Evolutionary conservation across 1,140 invertebrate genomes (phyloP).

Genomic region (Papilio polyxenes): DNA sequence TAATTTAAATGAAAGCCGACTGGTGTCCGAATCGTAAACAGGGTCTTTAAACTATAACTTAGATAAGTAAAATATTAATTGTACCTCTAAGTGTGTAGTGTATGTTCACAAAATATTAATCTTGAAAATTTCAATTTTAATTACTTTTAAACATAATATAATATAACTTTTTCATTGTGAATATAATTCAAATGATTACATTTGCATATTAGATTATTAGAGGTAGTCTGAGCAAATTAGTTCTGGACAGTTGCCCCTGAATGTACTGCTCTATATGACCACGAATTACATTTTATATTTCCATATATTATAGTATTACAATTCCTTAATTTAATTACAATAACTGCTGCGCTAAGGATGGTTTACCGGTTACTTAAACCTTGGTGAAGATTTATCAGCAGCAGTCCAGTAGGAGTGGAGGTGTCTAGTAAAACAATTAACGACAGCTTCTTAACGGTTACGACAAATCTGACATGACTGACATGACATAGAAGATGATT

Average conservation of each 20-base stretch:
- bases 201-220: constrained; percentile 12
- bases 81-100: background rate
- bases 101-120: background rate
- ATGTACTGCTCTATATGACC: constrained; percentile 6
- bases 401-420: too few species aligned
- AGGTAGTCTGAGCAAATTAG: constrained; percentile 16
- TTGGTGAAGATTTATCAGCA: too few species aligned
- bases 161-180: constrained; percentile 4
- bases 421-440: too few species aligned
- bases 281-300: background rate
- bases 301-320: background rate
- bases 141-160: background rate
- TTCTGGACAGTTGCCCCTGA: constrained; percentile 19
- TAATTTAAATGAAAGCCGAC: background rate
- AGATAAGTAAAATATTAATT: background rate
- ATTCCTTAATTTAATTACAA: background rate
- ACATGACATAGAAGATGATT: too few species aligned
- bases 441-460: too few species aligned
- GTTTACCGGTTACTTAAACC: too few species aligned
- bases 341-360: too few species aligned
- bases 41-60: background rate
- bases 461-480: too few species aligned
- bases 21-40: too few species aligned
- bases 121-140: background rate
- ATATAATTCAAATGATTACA: constrained; percentile 17